Evolutionary conservation across 2,797 vertebrate species (phyloP).

Genomic region (Notoglanidium macrostoma): DNA sequence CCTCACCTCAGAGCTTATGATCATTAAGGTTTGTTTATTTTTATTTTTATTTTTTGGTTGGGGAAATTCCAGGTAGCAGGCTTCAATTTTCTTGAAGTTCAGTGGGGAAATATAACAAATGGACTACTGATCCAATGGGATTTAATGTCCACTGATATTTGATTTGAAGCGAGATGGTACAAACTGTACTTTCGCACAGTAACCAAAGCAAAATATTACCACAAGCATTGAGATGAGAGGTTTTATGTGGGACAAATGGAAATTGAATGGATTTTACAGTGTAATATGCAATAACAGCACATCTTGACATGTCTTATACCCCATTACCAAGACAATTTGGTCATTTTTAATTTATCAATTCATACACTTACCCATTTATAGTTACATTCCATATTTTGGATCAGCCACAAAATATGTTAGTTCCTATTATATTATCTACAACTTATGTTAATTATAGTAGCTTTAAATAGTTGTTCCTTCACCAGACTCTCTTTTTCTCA

Average conservation of each 20-base stretch:
- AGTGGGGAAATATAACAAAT: not conserved
- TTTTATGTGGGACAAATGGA: not conserved
- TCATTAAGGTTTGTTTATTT: not conserved
- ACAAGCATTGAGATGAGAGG: not conserved
- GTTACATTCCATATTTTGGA: not conserved
- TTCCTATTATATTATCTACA: not conserved
- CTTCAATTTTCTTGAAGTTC: not conserved
- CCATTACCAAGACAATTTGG: not conserved
- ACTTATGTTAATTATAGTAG: not conserved
- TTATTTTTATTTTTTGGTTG: too few relatives aligned
- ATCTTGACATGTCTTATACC: not conserved
- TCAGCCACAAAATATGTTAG: not conserved
- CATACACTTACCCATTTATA: not conserved
- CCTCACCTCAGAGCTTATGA: not conserved
- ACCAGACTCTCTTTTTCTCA: not conserved
- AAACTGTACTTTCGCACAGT: not conserved
- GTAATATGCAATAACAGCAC: not conserved
- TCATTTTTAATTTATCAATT: not conserved
- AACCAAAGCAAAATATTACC: not conserved
- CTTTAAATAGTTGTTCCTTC: not conserved
- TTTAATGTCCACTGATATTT: not conserved
- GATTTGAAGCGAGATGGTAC: not conserved
- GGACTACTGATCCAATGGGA: not conserved
- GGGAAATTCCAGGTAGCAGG: not conserved
- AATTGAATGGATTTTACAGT: not conserved